phyloP scores from a whole-genome alignment of 1,140 invertebrate species.

The Drosophila saltans region DNA sequence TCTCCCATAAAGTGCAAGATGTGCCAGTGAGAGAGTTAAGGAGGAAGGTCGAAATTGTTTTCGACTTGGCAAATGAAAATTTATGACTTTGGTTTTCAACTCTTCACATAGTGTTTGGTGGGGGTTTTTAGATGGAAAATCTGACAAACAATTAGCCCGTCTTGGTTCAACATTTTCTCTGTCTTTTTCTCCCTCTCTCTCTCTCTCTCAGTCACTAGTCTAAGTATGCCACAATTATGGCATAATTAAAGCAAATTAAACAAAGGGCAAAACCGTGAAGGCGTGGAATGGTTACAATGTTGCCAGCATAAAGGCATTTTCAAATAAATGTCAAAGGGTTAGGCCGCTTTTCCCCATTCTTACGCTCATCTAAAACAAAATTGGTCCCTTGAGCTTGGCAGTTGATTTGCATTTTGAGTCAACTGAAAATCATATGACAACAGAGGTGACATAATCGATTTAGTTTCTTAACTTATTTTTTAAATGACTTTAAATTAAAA shows the following conservation, averaged over 20 bases:
- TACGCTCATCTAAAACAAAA: not conserved
- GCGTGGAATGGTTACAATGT: constrained; percentile 7
- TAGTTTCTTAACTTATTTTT: not conserved
- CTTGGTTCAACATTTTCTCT: constrained; percentile 8
- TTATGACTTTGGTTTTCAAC: constrained; percentile 52
- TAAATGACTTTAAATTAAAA: not conserved
- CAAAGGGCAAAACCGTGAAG: constrained; percentile 10
- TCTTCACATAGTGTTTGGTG: not conserved
- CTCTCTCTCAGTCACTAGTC: not conserved
- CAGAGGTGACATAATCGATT: constrained; percentile 11
- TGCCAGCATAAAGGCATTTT: constrained; percentile 33
- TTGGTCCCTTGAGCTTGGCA: constrained; percentile 7
- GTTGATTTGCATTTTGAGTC: constrained; percentile 2
- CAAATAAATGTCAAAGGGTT: constrained; percentile 43
- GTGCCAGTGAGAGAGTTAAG: not conserved
- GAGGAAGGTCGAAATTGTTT: constrained; percentile 22
- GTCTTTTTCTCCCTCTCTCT: not conserved
- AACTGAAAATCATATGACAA: not conserved
- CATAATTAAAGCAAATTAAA: constrained; percentile 48
- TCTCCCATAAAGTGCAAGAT: constrained; percentile 17
- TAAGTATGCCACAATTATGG: constrained; percentile 18
- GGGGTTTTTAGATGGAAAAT: not conserved
- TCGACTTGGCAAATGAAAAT: constrained; percentile 56
- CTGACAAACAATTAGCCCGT: constrained; percentile 27
- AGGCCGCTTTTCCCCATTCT: not conserved